Evolutionary conservation across 2,797 vertebrate genomes (phyloP).

Genomic region (Halcyon smyrnensis): DNA sequence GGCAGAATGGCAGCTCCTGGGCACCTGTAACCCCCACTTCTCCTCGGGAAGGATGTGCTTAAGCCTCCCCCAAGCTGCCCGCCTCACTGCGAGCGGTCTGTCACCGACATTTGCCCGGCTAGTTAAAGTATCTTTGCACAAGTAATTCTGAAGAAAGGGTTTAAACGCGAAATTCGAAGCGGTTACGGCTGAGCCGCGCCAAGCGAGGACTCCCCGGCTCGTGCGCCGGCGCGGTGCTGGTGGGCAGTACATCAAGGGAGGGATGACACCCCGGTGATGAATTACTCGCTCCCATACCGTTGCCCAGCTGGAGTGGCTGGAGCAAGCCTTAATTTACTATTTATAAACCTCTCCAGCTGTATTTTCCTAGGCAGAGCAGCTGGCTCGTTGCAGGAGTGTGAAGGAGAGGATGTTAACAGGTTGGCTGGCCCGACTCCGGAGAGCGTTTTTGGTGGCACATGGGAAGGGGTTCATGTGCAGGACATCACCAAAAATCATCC

Average conservation of each 20-base stretch:
- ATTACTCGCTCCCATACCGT: conserved; percentile 15
- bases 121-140: neutral
- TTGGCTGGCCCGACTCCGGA: conserved; percentile 33
- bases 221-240: neutral
- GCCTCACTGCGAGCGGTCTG: neutral
- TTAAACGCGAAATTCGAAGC: neutral
- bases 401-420: conserved; percentile 76
- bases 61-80: neutral
- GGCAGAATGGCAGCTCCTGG: neutral
- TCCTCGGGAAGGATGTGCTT: neutral
- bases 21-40: fast-evolving
- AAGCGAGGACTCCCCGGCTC: neutral
- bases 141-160: neutral
- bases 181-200: fast-evolving
- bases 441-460: neutral
- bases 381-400: conserved; percentile 67
- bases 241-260: conserved; percentile 28
- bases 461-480: conserved; percentile 51
- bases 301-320: conserved; percentile 68
- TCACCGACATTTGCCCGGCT: neutral
- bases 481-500: neutral
- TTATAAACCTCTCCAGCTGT: conserved; percentile 74
- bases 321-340: conserved; percentile 74
- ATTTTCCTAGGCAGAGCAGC: conserved; percentile 73
- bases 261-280: conserved; percentile 54